Evolutionary conservation across 2,888 invertebrate species (phyloP).

Genomic region (Leptothorax acervorum): DNA sequence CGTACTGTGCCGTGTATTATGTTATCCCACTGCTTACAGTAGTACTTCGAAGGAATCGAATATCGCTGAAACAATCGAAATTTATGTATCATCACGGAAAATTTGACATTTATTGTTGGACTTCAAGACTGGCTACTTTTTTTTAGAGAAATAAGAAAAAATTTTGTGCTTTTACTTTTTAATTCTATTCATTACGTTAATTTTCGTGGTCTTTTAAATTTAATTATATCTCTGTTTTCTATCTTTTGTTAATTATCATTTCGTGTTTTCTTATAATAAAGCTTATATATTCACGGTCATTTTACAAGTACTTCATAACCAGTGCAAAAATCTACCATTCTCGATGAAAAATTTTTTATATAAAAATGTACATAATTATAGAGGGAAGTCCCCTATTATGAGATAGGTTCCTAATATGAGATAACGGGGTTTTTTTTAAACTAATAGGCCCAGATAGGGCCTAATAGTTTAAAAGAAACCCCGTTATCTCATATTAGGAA

Average conservation of each 20-base stretch:
- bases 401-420: no score
- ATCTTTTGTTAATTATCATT: not conserved
- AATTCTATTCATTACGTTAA: not conserved
- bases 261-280: not conserved
- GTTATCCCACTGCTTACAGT: not conserved
- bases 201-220: not conserved
- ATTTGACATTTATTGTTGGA: not conserved
- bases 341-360: no score
- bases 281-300: not conserved
- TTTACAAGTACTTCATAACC: not conserved
- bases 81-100: not conserved
- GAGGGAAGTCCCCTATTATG: no score
- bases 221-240: not conserved
- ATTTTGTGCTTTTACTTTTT: not conserved
- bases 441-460: no score
- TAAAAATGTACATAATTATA: no score
- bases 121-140: no score
- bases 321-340: not conserved
- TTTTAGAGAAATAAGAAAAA: not conserved
- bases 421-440: no score
- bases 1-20: not conserved
- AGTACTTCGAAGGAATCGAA: not conserved
- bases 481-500: no score
- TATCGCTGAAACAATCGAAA: conserved; percentile 22
- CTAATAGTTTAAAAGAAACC: no score